Evolutionary conservation across 2,113 vertebrate genomes (phyloP).

Genomic region (Mastomys coucha): DNA sequence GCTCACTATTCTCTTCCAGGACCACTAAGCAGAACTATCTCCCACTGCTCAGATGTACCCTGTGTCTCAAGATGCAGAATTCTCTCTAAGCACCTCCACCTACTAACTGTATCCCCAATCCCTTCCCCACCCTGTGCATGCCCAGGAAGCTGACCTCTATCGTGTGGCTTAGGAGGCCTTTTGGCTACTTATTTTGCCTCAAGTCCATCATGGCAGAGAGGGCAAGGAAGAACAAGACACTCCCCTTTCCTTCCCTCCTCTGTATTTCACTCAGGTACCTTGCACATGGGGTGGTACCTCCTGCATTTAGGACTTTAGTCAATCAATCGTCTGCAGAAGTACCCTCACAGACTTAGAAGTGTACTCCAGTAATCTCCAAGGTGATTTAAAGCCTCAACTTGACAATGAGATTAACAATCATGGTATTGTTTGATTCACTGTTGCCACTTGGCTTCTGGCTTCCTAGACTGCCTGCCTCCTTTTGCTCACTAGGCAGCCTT

Average conservation of each 20-base stretch:
- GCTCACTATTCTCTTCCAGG: neutral
- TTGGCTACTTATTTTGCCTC: neutral
- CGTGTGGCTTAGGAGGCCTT: neutral
- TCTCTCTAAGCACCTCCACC: neutral
- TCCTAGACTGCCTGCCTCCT: neutral
- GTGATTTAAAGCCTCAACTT: neutral
- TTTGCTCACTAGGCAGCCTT: neutral
- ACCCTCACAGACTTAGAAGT: neutral
- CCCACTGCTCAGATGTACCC: slow-evolving; percentile 1
- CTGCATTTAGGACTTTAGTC: neutral
- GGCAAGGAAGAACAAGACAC: neutral
- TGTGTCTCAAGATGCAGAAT: neutral
- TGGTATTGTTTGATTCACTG: neutral
- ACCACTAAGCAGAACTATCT: neutral
- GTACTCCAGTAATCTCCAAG: neutral
- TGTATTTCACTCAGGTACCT: neutral
- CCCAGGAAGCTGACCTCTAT: neutral
- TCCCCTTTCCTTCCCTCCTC: neutral
- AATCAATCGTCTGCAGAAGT: neutral
- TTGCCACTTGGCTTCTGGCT: neutral
- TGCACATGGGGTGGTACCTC: neutral
- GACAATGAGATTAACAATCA: neutral
- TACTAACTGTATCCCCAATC: neutral
- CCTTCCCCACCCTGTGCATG: neutral
- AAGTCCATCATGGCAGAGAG: neutral